Base-by-base conservation (phyloP, 92 coral and sea anemone genomes). In the Actinernus sp. region DNA sequence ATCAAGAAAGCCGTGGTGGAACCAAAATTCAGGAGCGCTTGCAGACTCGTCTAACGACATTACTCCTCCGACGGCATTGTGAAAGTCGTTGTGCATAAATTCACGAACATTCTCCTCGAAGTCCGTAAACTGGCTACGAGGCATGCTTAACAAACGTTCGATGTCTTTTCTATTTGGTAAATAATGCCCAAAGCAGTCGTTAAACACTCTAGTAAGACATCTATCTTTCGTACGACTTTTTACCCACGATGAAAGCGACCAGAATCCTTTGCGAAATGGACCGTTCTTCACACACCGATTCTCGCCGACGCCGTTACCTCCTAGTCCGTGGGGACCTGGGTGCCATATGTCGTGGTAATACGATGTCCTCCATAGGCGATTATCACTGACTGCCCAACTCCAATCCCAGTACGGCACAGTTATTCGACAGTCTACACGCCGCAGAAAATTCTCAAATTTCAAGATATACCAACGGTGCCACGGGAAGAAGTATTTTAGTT, bases 361-460 rank as follows among this genome's bases (percentile, higher is more conserved):
- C 2, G 90, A 62, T 2, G 40, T 28, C 10, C 90, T 78, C 76
- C 83, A 88, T 31, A 83, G 13, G 26, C 73, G 45, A 26, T 52
- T 66, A 26, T 52, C 71, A 22, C 72, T 40, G 5, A 84, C 96
- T 1, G 88, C 96, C 41, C 85, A 81, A 30, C 78, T 57, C 96
- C 96, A 89, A 73, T 93, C 73, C 98, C 98, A 93, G 34, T 81
- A 93, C 13, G 98, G 98, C 26, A 93, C 83, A 8, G 98, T 93
- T 29, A 90, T 85, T 10, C 98, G 98, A 17, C 93, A 79, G 38
- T 93, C 98, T 1, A 82, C 68, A 54, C 65, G 66, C 25, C 96
- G 93, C 19, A 93, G 51, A n/a, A 93, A 68, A 55, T 93, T 93
- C 58, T 93, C 98, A 65, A 93, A 93, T n/a, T 66, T 26, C 28